These are phyloP conservation scores for Tipula helvola DNA, from an alignment of 2,888 invertebrate genomes.

Conservation along the genomic window DNA sequence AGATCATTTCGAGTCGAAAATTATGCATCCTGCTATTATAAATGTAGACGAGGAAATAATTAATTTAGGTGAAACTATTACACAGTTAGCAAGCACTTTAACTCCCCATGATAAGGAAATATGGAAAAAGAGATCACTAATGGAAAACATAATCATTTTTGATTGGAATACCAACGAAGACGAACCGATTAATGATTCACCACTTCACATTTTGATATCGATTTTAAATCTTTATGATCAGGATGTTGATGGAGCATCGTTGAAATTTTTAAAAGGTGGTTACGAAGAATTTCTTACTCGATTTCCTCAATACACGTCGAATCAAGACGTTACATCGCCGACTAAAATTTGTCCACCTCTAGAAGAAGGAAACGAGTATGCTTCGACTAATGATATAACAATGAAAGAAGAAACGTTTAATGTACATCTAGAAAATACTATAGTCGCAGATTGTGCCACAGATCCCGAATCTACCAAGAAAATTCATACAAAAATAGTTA, in stretches of 20 bases:
- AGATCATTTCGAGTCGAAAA: not conserved
- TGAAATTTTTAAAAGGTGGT: constrained; percentile 69
- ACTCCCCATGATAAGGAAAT: no score
- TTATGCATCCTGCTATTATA: not conserved
- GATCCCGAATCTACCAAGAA: constrained; percentile 43
- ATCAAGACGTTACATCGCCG: constrained; percentile 46
- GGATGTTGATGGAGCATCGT: constrained; percentile 50
- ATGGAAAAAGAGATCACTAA: not conserved
- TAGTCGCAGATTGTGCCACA: constrained; percentile 40
- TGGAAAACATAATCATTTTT: not conserved
- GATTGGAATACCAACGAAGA: not conserved
- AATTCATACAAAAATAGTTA: constrained; percentile 35
- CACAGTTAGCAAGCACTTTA: not conserved
- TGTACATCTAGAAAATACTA: constrained; percentile 11
- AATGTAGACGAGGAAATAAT: not conserved
- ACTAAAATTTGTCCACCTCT: constrained; percentile 38
- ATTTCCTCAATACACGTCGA: constrained; percentile 67
- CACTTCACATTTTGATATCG: not conserved
- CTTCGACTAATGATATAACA: constrained; percentile 37
- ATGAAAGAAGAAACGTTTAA: constrained; percentile 30
- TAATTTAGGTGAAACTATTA: not conserved
- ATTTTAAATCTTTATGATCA: constrained; percentile 49
- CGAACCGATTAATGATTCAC: not conserved
- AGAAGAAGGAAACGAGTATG: constrained; percentile 44
- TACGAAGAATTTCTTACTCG: constrained; percentile 61